These are phyloP conservation scores for Pecten maximus DNA, from an alignment of 2,888 invertebrate genomes.

Conservation along the genomic window DNA sequence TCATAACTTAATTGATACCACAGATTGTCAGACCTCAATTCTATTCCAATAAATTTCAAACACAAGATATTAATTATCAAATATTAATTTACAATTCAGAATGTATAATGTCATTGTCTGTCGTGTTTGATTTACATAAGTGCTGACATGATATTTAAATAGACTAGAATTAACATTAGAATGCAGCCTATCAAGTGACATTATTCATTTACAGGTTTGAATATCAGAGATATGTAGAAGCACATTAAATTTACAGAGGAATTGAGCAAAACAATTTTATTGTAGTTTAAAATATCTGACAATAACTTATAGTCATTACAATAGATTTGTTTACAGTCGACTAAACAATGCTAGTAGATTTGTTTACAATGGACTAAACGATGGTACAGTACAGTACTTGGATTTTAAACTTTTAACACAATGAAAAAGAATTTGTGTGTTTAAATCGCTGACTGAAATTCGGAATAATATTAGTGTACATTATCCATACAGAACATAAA, in stretches of 20 bases:
- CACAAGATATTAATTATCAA: neutral
- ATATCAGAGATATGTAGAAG: neutral
- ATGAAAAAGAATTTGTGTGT: neutral
- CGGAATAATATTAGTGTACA: neutral
- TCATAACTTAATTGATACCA: too few species aligned
- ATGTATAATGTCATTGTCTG: neutral
- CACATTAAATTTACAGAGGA: neutral
- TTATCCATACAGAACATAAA: neutral
- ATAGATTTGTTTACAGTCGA: neutral
- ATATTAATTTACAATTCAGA: neutral
- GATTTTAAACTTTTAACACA: neutral
- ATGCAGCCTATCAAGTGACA: neutral
- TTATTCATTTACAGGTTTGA: neutral
- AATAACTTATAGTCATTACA: neutral
- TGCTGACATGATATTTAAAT: neutral
- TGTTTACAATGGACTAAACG: too few species aligned
- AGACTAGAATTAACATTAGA: neutral
- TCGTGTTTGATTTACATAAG: neutral
- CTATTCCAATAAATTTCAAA: too few species aligned
- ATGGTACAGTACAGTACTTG: neutral
- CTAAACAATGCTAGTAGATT: too few species aligned
- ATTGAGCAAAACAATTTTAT: neutral
- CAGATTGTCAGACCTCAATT: too few species aligned
- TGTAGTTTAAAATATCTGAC: neutral
- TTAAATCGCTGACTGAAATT: neutral